Percentiles rank a stretch among this genome's conserved stretches.
phyloP scores from a whole-genome alignment of 2,113 vertebrate genomes.

The Hyperopisus bebe region DNA sequence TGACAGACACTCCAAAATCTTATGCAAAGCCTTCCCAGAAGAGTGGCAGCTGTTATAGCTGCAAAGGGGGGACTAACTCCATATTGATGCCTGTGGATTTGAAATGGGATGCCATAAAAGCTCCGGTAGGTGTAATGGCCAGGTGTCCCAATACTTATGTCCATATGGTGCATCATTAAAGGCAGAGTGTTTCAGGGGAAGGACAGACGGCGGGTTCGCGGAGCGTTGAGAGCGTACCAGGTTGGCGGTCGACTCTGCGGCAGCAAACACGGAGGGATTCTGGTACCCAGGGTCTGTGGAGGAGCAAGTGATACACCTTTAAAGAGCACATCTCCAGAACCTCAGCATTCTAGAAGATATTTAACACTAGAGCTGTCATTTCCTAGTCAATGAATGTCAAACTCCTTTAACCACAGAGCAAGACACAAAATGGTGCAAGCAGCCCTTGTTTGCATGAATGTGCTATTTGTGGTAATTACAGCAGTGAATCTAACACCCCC shows the following conservation, averaged over 20 bases:
- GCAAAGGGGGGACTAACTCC: no score
- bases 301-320: not conserved
- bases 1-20: no score
- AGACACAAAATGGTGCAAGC: not conserved
- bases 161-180: not conserved
- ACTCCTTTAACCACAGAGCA: not conserved
- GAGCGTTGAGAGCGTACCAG: constrained; percentile 58
- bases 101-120: not conserved
- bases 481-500: not conserved
- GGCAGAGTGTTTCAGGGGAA: not conserved
- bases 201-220: not conserved
- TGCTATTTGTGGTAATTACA: not conserved
- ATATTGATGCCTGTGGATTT: not conserved
- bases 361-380: not conserved
- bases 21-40: no score
- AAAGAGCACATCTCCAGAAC: not conserved
- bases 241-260: constrained; percentile 66
- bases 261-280: constrained; percentile 60
- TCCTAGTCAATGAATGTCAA: not conserved
- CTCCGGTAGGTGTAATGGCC: not conserved
- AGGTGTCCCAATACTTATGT: not conserved
- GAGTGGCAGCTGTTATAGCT: no score
- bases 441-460: not conserved
- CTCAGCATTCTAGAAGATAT: not conserved
- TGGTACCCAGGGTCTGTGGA: constrained; percentile 70